These are phyloP conservation scores for Chloropsis cyanopogon DNA, from an alignment of 2,113 vertebrate species.

Conservation along the genomic window DNA sequence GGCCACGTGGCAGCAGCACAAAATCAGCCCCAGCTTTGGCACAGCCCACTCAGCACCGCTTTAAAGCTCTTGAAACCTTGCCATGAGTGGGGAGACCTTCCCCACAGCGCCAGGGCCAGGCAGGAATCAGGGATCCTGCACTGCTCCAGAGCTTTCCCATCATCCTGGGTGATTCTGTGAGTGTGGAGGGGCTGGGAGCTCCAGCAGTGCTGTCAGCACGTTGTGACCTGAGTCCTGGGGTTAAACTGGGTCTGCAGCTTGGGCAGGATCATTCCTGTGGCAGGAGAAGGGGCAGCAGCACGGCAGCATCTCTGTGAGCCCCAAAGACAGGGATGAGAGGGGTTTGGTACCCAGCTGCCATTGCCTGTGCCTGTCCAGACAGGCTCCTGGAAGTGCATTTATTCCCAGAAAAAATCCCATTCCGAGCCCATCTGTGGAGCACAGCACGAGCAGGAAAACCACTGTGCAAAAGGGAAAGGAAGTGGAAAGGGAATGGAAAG, in stretches of 20 bases:
- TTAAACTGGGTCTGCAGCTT: neutral
- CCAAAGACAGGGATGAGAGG: accelerated
- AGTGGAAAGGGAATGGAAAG: neutral
- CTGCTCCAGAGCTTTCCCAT: neutral
- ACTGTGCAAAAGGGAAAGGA: neutral
- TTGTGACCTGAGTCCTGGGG: neutral
- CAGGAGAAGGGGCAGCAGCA: neutral
- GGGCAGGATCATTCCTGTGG: neutral
- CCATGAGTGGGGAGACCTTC: accelerated
- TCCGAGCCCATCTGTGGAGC: neutral
- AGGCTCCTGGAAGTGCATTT: neutral
- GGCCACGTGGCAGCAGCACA: neutral
- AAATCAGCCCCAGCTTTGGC: neutral
- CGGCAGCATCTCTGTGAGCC: neutral
- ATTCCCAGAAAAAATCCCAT: neutral
- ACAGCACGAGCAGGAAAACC: neutral
- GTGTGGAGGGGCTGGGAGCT: neutral
- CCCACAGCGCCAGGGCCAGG: neutral
- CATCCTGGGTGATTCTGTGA: accelerated
- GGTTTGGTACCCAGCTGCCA: neutral
- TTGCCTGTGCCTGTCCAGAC: too few relatives aligned
- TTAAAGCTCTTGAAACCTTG: neutral
- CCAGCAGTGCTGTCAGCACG: accelerated
- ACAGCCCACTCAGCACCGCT: neutral
- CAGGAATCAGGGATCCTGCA: accelerated